Evolutionary conservation across 2,113 vertebrate species (phyloP), one percentile per base, ranked within the genome.

Genomic region (Taurulus bubalis): DNA sequence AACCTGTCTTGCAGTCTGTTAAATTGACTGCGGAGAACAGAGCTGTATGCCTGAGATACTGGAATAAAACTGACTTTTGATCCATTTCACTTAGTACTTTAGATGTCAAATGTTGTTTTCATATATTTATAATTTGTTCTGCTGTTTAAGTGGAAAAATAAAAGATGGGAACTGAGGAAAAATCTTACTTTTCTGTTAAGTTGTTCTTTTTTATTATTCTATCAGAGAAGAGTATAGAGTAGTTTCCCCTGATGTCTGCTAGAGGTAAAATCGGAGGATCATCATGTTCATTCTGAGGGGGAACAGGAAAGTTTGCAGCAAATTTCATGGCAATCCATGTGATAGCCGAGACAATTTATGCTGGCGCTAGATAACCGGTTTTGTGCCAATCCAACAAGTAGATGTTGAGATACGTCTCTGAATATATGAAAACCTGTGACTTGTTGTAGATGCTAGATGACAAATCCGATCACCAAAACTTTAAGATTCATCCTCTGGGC

Each of bases 1-100:
- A 83, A 85, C 38, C 66, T 75, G 70, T 73, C 79, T 75, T n/a
- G 49, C 59, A 74, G 51, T 38, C 75, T 70, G 42, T 60, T 74
- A 56, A 80, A 83, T 42, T 66, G 63, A 55, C 65, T 74, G 56
- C 32, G 6, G 71, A 47, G 66, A 76, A 49, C 58, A 62, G 45
- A 68, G n/a, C 47, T 79, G n/a, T 71, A 56, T 42, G 62, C 34
- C 72, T 38, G 30, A 58, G 58, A 65, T 26, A 30, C 67, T 40
- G 60, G 32, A 40, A 36, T 16, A 77, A 80, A 80, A 64, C 30
- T 2, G 22, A 64, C 45, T 60, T 71, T 26, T 28, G 20, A 78
- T 69, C 32, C 51, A 10, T 70, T 64, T 71, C 26, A 55, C 68
- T 75, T 56, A 51, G 24, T 62, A n/a, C 36, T 73, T 56, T 60